Conservation (phyloP, 37 sponge, comb jelly and placozoan species). For the Aplysina aerophoba region DNA sequence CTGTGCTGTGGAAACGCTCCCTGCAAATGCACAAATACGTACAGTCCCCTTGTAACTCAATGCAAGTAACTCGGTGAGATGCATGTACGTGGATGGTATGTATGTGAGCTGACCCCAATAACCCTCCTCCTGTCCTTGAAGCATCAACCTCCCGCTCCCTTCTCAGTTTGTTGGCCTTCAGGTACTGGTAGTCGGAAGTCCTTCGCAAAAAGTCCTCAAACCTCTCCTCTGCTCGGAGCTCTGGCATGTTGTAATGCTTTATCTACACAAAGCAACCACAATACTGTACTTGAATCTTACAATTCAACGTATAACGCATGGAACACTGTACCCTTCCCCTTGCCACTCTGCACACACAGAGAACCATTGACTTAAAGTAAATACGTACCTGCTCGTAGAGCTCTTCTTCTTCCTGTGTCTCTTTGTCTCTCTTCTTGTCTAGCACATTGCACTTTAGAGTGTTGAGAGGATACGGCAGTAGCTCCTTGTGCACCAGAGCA, state of each 20-base stretch:
- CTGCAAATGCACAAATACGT: constrained; percentile 17
- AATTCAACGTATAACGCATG: neutral
- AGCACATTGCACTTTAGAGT: constrained; percentile 59
- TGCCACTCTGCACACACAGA: neutral
- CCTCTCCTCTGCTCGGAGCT: constrained; percentile 45
- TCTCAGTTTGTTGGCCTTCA: constrained; percentile 55
- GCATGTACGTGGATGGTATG: too few species aligned
- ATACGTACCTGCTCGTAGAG: constrained; percentile 71
- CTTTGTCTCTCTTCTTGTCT: constrained; percentile 54
- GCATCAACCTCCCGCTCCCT: constrained; percentile 29
- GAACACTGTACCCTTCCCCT: neutral
- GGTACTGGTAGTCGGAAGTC: constrained; percentile 68
- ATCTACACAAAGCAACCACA: neutral
- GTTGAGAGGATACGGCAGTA: neutral
- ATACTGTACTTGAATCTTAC: neutral
- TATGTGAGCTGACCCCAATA: neutral
- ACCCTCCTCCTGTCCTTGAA: neutral
- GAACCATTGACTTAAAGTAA: neutral
- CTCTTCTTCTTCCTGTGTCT: constrained; percentile 68
- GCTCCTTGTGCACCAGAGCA: neutral
- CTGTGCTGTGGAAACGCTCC: constrained; percentile 55
- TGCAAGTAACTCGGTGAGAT: too few species aligned
- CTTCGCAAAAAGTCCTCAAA: constrained; percentile 55
- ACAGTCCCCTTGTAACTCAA: too few species aligned
- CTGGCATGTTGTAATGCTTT: constrained; percentile 44